Evolutionary conservation across 1,140 invertebrate species (phyloP).

Genomic region (Lucilia cuprina): DNA sequence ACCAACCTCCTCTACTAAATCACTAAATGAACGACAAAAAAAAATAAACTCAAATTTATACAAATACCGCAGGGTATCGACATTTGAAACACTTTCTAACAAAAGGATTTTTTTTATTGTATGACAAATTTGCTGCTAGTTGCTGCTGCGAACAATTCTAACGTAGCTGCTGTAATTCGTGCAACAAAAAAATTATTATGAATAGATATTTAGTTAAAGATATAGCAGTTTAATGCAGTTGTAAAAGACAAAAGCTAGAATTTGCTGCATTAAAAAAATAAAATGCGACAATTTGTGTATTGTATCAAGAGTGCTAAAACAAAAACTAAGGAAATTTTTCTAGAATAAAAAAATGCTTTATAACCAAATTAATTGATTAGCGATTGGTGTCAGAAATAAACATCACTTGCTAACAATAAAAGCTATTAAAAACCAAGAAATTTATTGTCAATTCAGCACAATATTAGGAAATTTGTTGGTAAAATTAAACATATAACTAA

Average conservation of each 20-base stretch:
- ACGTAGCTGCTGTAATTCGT: not conserved
- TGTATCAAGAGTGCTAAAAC: not conserved
- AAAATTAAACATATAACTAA: no score
- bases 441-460: not conserved
- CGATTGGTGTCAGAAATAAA: not conserved
- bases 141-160: not conserved
- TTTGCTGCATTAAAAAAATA: not conserved
- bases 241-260: constrained; percentile 11
- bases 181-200: not conserved
- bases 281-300: constrained; percentile 6
- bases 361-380: not conserved
- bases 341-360: not conserved
- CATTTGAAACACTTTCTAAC: constrained; percentile 27
- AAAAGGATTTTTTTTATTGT: constrained; percentile 1
- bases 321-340: not conserved
- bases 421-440: not conserved
- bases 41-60: not conserved
- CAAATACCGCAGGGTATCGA: constrained; percentile 30
- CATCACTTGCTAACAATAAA: not conserved
- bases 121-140: constrained; percentile 16
- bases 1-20: constrained; percentile 5
- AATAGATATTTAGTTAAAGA: constrained; percentile 1
- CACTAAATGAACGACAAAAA: not conserved
- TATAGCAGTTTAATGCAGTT: not conserved
- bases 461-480: not conserved